These are phyloP conservation scores for Apodemia duryi DNA, from an alignment of 2,888 invertebrate species.

Conservation along the genomic window DNA sequence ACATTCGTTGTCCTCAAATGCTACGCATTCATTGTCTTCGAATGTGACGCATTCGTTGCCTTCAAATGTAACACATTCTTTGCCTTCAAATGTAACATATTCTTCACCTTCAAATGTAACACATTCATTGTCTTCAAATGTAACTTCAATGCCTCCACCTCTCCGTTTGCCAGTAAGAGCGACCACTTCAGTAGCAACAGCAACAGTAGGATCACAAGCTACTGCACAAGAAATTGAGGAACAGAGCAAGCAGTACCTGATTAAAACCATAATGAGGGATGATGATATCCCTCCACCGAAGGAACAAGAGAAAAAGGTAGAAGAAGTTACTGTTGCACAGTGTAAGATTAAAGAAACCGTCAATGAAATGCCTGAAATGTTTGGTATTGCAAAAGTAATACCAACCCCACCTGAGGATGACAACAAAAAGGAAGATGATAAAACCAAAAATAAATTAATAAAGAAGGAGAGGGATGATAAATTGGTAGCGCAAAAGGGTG, in stretches of 20 bases:
- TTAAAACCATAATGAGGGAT: slow-evolving; percentile 93
- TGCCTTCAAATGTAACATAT: neutral
- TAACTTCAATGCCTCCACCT: slow-evolving; percentile 57
- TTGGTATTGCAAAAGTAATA: slow-evolving; percentile 73
- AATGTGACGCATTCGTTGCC: neutral
- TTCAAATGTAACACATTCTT: neutral
- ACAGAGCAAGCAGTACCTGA: slow-evolving; percentile 88
- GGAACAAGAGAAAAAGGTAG: slow-evolving; percentile 77
- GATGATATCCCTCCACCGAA: slow-evolving; percentile 87
- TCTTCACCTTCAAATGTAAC: neutral
- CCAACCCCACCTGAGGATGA: slow-evolving; percentile 40
- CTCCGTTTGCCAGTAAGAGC: slow-evolving; percentile 53
- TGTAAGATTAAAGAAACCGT: slow-evolving; percentile 52
- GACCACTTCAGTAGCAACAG: slow-evolving; percentile 52
- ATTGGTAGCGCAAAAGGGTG: slow-evolving; percentile 54
- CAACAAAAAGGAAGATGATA: slow-evolving; percentile 42
- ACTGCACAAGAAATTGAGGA: slow-evolving; percentile 80
- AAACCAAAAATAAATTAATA: slow-evolving; percentile 38
- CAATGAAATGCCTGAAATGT: slow-evolving; percentile 75
- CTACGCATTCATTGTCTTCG: neutral
- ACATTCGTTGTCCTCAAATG: neutral
- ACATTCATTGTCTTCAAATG: neutral
- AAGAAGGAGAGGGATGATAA: slow-evolving; percentile 55
- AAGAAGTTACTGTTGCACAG: slow-evolving; percentile 71
- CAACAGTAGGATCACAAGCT: slow-evolving; percentile 69